Base-by-base conservation (phyloP, 2,888 invertebrate species). In the Trissolcus japonicus region DNA sequence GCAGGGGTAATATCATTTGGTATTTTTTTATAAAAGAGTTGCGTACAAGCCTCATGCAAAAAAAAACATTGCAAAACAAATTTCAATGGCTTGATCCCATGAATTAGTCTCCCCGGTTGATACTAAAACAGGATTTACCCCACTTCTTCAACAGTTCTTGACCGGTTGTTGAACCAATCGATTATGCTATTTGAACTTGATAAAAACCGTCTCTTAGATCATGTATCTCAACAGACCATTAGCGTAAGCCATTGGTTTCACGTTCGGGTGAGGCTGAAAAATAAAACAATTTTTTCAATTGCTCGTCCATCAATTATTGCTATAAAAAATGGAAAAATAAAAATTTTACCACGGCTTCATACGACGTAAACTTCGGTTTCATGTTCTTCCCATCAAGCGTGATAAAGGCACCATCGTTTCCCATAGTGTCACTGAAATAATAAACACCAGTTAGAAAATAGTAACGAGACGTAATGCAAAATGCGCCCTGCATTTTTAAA, bases 351-450 rank as follows among this genome's bases (percentile, higher is more conserved):
- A 97, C 98, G 87, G 98, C 97, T 88, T 95, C 95, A 89, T 98
- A 99, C 4, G 96, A 94, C 68, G 94, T 95, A 90, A 95, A 98
- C 82, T 95, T 93, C 54, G 99, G 99, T 88, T 92, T 93, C 91
- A 99, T 94, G 89, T 96, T 95, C 88, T 94, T 94, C 76, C 99
- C 99, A 79, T 93, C 95, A 88, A 99, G 93, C 82, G 94, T 98
- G 87, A 99, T 98, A 91, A 96, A 99, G 85, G 99, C 98, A 88
- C 99, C 99, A 90, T 95, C 94, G 91, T 99, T 99, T 85, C 97
- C 98, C 97, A 99, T 98, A 72, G 97, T 96, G 93, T 99, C 98
- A 93, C 98, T 98, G 90, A 48, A 83, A 62, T 35, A 59, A 35
- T 9, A 35, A 35, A 35, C 7, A 35, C 35, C 7, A 35, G 21